Evolutionary conservation across 2,113 vertebrate genomes (phyloP), one percentile per base, ranked within the genome.

Genomic region (Ceyx cyanopectus): DNA sequence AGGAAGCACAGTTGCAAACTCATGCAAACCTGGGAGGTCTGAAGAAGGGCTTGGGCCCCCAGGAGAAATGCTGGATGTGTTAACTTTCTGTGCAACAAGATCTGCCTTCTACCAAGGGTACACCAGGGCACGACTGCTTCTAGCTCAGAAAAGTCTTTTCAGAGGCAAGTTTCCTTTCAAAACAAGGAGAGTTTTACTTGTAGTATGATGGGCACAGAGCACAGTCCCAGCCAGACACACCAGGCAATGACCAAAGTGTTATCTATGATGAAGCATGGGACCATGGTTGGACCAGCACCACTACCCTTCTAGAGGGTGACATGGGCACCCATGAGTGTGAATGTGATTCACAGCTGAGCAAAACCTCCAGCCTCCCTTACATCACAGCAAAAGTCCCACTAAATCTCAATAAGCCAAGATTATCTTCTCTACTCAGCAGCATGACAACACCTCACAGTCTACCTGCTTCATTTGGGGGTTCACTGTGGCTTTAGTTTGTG

Each of bases 1-100:
- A 95, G 78, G 81, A 93, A 96, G 65, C 60, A 56, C 45, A 70
- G 51, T 6, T 92, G 78, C 65, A 80, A 87, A 32, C 61, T 91
- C 89, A 32, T 57, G 57, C 54, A 90, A 85, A 89, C 69, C 80
- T 92, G 89, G 84, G 93, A 94, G 92, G 80, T 94, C 93, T 63
- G 48, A 29, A 60, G 34, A 78, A 94, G n/a, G 14, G 18, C 26
- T 75, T 92, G 65, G 62, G 32, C 22, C 53, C 27, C 50, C 1
- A 4, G 43, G 24, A 68, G 68, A 56, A 82, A 85, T 5, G 1
- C 22, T 0, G 0, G 41, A 66, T 2, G 1, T 2, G 4, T 74
- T 82, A 72, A 84, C 58, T 22, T 93, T 79, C 56, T 27, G 14
- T 12, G 2, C 3, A 4, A 14, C 0, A 5, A 61, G 69, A 72